Percentiles rank a stretch among this genome's conserved stretches.
phyloP scores from a whole-genome alignment of 2,113 vertebrate species.

The Hystrix brachyura region DNA sequence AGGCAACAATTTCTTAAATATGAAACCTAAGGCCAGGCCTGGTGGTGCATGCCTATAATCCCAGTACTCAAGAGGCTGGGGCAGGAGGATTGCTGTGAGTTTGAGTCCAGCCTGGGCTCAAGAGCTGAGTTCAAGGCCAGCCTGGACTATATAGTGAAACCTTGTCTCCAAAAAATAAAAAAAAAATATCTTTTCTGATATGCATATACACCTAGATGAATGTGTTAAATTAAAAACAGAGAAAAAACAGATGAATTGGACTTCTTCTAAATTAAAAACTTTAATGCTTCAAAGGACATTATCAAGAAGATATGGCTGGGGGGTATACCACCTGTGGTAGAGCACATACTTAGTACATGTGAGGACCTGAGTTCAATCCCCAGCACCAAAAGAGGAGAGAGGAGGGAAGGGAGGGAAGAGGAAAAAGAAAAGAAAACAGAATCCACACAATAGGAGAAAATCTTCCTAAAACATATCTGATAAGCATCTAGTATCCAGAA shows the following conservation, averaged over 20 bases:
- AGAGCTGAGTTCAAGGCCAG: background rate
- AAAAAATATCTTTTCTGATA: too few species aligned
- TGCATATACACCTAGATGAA: too few species aligned
- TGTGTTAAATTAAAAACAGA: background rate
- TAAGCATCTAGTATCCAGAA: background rate
- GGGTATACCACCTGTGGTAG: background rate
- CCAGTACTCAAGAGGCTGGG: background rate
- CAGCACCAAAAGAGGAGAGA: background rate
- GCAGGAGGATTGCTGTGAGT: background rate
- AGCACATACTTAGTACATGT: background rate
- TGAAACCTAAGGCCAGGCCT: background rate
- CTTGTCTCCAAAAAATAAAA: background rate
- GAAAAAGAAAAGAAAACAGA: background rate
- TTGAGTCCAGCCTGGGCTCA: background rate
- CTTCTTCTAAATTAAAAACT: background rate
- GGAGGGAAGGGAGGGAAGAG: background rate
- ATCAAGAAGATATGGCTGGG: background rate
- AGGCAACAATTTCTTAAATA: background rate
- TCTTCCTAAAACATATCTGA: slow-evolving; percentile 17
- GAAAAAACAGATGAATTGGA: background rate
- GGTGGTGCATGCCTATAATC: background rate
- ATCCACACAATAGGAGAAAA: background rate
- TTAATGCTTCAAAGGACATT: background rate
- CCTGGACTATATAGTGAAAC: background rate
- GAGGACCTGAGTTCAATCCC: background rate